Conservation (phyloP, 2,113 vertebrate genomes). For the Mormyrus lacerda region DNA sequence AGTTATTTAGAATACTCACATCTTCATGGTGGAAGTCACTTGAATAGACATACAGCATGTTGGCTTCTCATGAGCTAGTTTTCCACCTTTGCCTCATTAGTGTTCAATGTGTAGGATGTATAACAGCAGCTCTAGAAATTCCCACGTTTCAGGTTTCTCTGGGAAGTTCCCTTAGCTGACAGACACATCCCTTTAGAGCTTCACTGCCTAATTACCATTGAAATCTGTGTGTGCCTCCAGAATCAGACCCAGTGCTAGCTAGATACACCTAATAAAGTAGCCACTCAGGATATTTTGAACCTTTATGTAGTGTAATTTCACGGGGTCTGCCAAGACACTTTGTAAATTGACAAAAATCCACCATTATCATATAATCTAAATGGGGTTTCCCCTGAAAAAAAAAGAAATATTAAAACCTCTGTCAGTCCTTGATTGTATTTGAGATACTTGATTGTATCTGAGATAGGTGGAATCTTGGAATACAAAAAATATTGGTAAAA, state of each 20-base stretch:
- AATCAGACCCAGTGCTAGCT: neutral
- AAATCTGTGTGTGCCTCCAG: no score
- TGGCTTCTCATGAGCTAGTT: neutral
- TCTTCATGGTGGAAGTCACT: neutral
- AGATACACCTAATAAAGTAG: neutral
- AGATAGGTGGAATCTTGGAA: neutral
- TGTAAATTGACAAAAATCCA: neutral
- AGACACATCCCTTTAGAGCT: neutral
- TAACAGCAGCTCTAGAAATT: neutral
- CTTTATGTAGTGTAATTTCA: neutral
- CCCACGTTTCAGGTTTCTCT: neutral
- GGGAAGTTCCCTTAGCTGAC: neutral
- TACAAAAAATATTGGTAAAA: neutral
- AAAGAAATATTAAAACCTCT: neutral
- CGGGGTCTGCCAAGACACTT: neutral
- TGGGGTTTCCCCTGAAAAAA: neutral
- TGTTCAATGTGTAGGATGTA: neutral
- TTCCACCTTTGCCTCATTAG: neutral
- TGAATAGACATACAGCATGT: neutral
- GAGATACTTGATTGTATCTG: neutral
- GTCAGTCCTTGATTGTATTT: neutral
- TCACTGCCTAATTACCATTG: neutral
- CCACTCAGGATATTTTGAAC: neutral
- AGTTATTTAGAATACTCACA: neutral
- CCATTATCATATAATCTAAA: neutral